Evolutionary conservation across 2,113 vertebrate genomes (phyloP).

Genomic region (Periophthalmus modestus): DNA sequence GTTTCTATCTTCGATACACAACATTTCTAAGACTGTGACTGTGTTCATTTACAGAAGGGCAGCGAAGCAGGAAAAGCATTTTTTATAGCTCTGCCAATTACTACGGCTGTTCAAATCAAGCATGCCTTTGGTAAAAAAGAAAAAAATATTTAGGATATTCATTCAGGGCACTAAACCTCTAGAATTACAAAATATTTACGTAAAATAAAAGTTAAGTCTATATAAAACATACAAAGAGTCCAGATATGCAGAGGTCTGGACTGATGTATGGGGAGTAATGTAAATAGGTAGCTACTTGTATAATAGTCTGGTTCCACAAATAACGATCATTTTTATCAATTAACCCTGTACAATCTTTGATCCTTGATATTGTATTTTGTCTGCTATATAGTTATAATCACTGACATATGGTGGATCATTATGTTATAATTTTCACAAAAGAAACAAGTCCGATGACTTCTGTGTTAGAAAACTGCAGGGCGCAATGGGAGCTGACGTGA

Average conservation of each 20-base stretch:
- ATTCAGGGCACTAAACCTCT: slow-evolving; percentile 19
- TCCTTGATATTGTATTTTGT: background rate
- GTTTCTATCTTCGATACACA: slow-evolving; percentile 53
- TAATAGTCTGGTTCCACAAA: background rate
- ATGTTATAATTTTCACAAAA: too few species aligned
- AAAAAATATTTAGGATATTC: slow-evolving; percentile 36
- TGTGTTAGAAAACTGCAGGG: too few species aligned
- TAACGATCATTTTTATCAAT: background rate
- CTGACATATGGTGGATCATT: too few species aligned
- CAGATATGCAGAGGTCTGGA: too few species aligned
- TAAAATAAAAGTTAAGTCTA: background rate
- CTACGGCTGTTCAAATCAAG: slow-evolving; percentile 35
- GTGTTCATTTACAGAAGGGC: slow-evolving; percentile 56
- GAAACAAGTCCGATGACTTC: too few species aligned
- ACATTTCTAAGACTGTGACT: slow-evolving; percentile 52
- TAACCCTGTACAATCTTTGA: background rate
- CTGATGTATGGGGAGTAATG: too few species aligned
- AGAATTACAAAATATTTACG: slow-evolving; percentile 7
- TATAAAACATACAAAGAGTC: background rate
- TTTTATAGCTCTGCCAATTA: slow-evolving; percentile 51
- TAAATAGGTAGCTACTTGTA: too few species aligned
- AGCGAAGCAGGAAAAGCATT: slow-evolving; percentile 45
- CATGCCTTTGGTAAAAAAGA: slow-evolving; percentile 28
- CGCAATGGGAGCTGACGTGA: too few species aligned
- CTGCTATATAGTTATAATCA: too few species aligned